These are phyloP conservation scores for Orthosia cruda DNA, from an alignment of 2,888 invertebrate species.

Conservation along the genomic window DNA sequence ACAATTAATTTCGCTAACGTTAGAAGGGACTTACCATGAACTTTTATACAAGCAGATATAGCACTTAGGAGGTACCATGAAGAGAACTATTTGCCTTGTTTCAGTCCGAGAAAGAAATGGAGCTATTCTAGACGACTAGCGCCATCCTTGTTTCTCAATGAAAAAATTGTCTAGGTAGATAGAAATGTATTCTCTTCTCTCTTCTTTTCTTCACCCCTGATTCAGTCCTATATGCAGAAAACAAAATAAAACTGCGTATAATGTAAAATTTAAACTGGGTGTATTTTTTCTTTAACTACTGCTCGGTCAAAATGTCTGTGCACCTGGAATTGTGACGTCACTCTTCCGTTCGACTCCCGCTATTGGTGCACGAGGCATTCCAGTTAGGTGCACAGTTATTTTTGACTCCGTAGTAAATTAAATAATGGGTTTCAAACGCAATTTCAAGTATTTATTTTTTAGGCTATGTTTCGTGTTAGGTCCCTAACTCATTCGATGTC, in stretches of 20 bases:
- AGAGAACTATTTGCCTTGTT: slow-evolving; percentile 35
- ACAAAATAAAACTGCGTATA: not conserved
- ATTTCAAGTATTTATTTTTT: not conserved
- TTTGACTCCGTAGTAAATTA: no score
- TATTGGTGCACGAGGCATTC: no score
- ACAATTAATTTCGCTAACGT: slow-evolving; percentile 1
- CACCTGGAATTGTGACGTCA: no score
- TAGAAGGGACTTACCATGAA: slow-evolving; percentile 26
- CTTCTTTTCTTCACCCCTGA: not conserved
- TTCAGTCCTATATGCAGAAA: not conserved
- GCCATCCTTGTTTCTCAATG: slow-evolving; percentile 28
- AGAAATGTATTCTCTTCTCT: no score
- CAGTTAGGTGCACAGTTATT: no score
- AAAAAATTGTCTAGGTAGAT: slow-evolving; percentile 12
- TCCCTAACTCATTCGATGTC: slow-evolving; percentile 35
- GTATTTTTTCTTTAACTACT: not conserved
- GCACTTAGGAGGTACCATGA: not conserved
- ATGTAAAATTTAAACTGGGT: not conserved
- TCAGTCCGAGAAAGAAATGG: slow-evolving; percentile 35
- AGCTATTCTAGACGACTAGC: slow-evolving; percentile 34
- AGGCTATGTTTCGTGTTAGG: slow-evolving; percentile 21
- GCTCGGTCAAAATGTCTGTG: no score
- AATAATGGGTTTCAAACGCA: not conserved
- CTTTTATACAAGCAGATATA: not conserved
- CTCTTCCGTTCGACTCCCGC: no score